Evolutionary conservation across 2,888 invertebrate genomes (phyloP), one percentile per base, ranked within the genome.

Genomic region (Halictus quadricinctus): DNA sequence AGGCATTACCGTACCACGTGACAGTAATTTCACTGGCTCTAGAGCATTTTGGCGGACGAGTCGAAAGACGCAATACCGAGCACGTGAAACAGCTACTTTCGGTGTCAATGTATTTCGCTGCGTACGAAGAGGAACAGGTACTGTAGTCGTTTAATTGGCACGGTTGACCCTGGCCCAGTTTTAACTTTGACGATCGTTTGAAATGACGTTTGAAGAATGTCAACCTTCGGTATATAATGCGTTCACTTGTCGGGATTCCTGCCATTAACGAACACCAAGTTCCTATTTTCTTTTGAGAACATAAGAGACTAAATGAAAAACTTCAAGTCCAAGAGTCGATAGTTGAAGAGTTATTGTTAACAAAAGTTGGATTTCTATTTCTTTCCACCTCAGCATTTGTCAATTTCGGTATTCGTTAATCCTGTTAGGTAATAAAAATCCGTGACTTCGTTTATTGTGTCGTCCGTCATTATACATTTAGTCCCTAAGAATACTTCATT

Each of bases 71-170:
- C 29, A 66, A 29, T 36, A 36, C 8, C 21, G 10, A 4, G 21
- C 66, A 66, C 36, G 66, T 66, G 66, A 66, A 36, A 66, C 36
- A 29, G 18, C 36, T 66, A 36, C 66, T 21, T 66, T 66, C 21
- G 36, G 66, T 66, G 15, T 21, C 18, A 21, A 66, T 21, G 18
- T 66, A 66, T 18, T 18, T 66, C 18, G 18, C 15, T 10, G 64
- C n/a, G 64, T 36, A 18, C 18, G 4, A 21, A 29, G 66, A 36
- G 29, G 2, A 18, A 18, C 18, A 7, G 36, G 4, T 8, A 10
- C 13, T 66, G 36, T 66, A 66, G 66, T n/a, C 13, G 36, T 36
- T 15, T 66, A 66, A 66, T 66, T 66, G 66, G 66, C 66, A 66
- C 36, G 36, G 66, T 21, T 36, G 18, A 36, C 36, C 36, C 36